phyloP scores from a whole-genome alignment of 2,113 vertebrate species.

The Ctenodactylus gundi region DNA sequence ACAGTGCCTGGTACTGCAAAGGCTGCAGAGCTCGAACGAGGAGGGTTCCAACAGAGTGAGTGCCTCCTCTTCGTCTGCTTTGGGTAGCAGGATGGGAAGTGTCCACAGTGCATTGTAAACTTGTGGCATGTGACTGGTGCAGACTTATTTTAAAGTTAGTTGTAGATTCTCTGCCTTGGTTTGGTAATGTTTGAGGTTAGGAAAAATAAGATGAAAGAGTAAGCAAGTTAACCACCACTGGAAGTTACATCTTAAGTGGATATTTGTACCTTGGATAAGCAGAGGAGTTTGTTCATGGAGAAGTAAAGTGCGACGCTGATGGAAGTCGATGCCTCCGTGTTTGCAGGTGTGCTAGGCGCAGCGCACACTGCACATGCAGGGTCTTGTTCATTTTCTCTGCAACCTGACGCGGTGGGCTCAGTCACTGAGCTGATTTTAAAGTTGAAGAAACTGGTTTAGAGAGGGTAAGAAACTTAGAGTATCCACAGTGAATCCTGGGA shows the following conservation, averaged over 20 bases:
- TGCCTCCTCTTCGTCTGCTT: accelerated
- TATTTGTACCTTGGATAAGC: background rate
- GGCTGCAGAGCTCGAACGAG: background rate
- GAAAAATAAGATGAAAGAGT: background rate
- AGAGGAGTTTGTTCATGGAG: background rate
- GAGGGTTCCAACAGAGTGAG: background rate
- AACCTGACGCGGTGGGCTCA: background rate
- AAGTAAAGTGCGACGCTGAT: background rate
- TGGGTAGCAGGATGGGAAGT: background rate
- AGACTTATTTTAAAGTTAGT: background rate
- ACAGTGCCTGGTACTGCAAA: background rate
- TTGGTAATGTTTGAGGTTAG: background rate
- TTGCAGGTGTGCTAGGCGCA: too few relatives aligned
- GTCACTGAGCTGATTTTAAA: background rate
- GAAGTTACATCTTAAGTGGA: too few relatives aligned
- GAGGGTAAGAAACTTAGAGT: background rate
- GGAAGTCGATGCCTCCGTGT: too few relatives aligned
- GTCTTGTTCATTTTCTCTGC: background rate
- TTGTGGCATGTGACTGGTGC: background rate
- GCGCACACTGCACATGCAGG: accelerated
- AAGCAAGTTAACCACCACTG: background rate
- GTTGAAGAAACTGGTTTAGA: background rate
- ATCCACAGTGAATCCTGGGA: background rate
- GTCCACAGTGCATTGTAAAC: background rate
- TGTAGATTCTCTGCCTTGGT: background rate